These are phyloP conservation scores for Albula glossodonta DNA, from an alignment of 2,113 vertebrate species.

Conservation along the genomic window DNA sequence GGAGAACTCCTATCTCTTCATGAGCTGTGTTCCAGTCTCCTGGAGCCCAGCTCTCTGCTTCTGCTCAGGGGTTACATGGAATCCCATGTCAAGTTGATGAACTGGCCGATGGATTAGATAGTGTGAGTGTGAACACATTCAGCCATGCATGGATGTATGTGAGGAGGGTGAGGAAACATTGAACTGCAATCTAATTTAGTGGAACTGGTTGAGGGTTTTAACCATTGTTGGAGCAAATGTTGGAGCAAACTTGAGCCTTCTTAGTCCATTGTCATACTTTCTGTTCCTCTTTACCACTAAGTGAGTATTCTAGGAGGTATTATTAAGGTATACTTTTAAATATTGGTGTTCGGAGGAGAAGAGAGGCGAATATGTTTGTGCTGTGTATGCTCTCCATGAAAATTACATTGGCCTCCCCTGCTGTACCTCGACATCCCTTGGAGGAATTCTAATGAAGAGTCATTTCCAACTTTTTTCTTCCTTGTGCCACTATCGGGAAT, in stretches of 20 bases:
- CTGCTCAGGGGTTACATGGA: neutral
- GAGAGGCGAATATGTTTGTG: slow-evolving; percentile 17
- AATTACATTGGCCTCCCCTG: slow-evolving; percentile 39
- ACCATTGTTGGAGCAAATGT: neutral
- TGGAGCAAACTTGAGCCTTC: neutral
- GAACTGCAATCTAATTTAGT: neutral
- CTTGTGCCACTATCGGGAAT: slow-evolving; percentile 34
- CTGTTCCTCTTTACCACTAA: neutral
- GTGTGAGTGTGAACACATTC: neutral
- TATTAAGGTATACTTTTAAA: neutral
- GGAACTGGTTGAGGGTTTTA: neutral
- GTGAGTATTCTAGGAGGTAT: neutral
- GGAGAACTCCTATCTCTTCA: neutral
- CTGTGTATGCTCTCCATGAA: slow-evolving; percentile 37
- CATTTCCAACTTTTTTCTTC: slow-evolving; percentile 24
- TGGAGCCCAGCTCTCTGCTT: neutral
- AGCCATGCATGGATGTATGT: neutral
- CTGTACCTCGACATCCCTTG: slow-evolving; percentile 31
- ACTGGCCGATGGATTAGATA: neutral
- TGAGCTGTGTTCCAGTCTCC: too few species aligned
- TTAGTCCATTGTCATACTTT: neutral
- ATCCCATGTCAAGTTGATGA: neutral
- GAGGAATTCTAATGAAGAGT: slow-evolving; percentile 41
- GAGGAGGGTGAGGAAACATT: neutral
- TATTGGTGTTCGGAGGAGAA: neutral